A percentile compares a stretch with the other conserved stretches of the same genome.
Conservation (phyloP, 53 echinoderm and acorn worm genomes). For the Holothuria scabra region DNA sequence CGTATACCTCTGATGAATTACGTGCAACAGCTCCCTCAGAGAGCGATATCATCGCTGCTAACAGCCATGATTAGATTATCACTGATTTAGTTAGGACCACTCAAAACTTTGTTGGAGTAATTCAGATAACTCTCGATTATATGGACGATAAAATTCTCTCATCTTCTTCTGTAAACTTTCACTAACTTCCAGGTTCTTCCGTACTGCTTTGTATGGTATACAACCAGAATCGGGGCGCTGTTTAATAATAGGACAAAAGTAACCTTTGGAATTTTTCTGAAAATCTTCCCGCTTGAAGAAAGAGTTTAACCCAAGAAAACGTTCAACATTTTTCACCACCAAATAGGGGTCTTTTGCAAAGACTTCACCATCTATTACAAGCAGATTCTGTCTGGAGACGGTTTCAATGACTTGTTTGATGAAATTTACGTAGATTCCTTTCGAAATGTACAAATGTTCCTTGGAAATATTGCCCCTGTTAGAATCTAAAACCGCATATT, state of each 20-base stretch:
- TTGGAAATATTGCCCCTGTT: no score
- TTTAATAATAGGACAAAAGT: slow-evolving; percentile 20
- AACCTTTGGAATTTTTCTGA: neutral
- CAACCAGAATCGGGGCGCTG: slow-evolving; percentile 17
- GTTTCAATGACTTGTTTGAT: neutral
- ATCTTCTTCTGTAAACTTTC: no score
- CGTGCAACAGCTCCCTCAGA: no score
- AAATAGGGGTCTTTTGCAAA: slow-evolving; percentile 13
- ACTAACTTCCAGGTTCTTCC: neutral
- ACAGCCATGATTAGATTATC: no score
- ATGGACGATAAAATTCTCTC: no score
- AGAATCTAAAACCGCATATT: neutral
- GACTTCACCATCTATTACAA: slow-evolving; percentile 28
- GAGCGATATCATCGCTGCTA: no score
- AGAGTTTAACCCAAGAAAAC: neutral
- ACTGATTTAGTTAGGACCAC: no score
- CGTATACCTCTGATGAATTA: no score
- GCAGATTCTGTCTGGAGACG: neutral
- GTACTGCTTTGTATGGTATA: neutral
- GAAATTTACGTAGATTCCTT: slow-evolving; percentile 11
- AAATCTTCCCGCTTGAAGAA: slow-evolving; percentile 21
- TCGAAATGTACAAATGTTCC: neutral
- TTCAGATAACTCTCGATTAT: no score
- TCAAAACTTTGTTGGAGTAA: no score
- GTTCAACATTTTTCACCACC: neutral